Conservation (phyloP, 2,888 invertebrate species). For the Thereva unica region DNA sequence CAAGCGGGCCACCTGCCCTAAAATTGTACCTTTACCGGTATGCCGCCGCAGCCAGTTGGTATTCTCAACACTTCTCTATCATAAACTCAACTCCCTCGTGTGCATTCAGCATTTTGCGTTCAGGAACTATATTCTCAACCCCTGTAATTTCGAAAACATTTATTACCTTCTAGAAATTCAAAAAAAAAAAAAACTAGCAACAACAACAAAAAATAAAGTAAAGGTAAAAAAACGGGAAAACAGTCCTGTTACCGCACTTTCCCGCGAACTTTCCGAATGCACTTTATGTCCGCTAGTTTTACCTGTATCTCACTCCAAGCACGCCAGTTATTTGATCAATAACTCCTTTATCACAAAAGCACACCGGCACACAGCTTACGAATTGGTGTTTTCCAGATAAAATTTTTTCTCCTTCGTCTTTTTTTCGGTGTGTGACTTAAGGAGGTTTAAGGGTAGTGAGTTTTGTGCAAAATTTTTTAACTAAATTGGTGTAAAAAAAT, state of each 20-base stretch:
- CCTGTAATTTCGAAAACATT: slow-evolving; percentile 27
- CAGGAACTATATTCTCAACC: slow-evolving; percentile 20
- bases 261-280: slow-evolving; percentile 14
- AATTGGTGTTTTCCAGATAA: slow-evolving; percentile 14
- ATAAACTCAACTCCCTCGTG: too few species aligned
- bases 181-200: slow-evolving; percentile 18
- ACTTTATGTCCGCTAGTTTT: slow-evolving; percentile 8
- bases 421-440: background rate
- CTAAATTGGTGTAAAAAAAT: too few species aligned
- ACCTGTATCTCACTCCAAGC: slow-evolving; percentile 16
- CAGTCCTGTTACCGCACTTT: slow-evolving; percentile 21
- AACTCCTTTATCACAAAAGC: slow-evolving; percentile 38
- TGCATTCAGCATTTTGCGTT: background rate
- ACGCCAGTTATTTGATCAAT: slow-evolving; percentile 40
- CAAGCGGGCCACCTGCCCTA: too few species aligned
- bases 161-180: slow-evolving; percentile 11
- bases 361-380: slow-evolving; percentile 7
- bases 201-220: slow-evolving; percentile 5
- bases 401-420: slow-evolving; percentile 8
- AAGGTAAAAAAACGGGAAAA: slow-evolving; percentile 2
- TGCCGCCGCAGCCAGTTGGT: too few species aligned
- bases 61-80: too few species aligned
- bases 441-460: too few species aligned
- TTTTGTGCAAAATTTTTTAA: too few species aligned
- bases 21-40: too few species aligned